Evolutionary conservation across 2,888 invertebrate genomes (phyloP).

Genomic region (Dioctria rufipes): DNA sequence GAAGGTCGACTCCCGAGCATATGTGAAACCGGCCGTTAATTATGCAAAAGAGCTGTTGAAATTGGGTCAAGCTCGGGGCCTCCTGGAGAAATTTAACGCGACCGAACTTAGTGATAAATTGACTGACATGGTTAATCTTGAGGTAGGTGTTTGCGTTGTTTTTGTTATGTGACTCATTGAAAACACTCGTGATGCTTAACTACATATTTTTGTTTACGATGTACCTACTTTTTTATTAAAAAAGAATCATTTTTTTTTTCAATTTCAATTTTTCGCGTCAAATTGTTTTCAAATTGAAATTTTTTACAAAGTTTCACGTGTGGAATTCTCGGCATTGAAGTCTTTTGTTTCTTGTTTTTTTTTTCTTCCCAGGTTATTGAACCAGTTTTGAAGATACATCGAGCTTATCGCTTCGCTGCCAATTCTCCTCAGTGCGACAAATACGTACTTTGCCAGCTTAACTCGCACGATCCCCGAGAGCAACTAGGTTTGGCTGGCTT

Average conservation of each 20-base stretch:
- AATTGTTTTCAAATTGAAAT: conserved; percentile 9
- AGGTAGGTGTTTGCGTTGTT: conserved; percentile 68
- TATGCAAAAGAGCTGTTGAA: conserved; percentile 82
- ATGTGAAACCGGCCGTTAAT: conserved; percentile 82
- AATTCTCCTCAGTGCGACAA: conserved; percentile 82
- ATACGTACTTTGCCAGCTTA: conserved; percentile 85
- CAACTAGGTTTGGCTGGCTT: conserved; percentile 77
- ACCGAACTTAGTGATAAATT: conserved; percentile 82
- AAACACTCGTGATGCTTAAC: no score
- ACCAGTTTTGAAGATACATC: conserved; percentile 85
- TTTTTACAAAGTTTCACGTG: background rate
- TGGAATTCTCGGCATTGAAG: background rate
- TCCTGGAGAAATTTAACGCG: conserved; percentile 78
- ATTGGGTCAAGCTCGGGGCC: conserved; percentile 80
- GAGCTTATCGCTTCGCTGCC: conserved; percentile 83
- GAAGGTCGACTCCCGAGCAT: conserved; percentile 80
- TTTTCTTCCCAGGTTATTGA: conserved; percentile 76
- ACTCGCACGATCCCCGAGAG: conserved; percentile 76
- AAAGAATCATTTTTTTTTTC: no score
- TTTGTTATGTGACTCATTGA: background rate
- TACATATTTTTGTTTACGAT: no score
- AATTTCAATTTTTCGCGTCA: background rate
- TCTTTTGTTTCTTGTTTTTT: background rate
- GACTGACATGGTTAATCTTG: conserved; percentile 85
- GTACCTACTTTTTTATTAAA: no score